Evolutionary conservation across 2,113 vertebrate genomes (phyloP).

Genomic region (Sceloporus tristichus): DNA sequence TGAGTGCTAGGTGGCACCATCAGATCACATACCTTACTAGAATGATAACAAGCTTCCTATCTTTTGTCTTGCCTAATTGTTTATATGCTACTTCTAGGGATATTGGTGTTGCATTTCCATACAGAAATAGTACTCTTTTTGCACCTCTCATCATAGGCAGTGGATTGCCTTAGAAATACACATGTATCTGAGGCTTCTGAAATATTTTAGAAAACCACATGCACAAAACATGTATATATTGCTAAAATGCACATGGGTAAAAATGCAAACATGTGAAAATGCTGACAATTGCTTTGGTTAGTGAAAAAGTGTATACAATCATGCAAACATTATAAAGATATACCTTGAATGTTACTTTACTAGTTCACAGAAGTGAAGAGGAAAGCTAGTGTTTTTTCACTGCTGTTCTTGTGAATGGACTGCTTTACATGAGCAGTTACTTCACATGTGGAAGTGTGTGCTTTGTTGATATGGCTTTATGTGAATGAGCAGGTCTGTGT

Average conservation of each 20-base stretch:
- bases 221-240: too few species aligned
- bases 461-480: neutral
- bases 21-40: constrained; percentile 1
- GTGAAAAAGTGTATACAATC: too few species aligned
- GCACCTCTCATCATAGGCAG: too few species aligned
- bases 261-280: too few species aligned
- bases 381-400: neutral
- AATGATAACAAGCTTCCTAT: neutral
- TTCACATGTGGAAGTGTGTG: neutral
- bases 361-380: neutral
- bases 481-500: neutral
- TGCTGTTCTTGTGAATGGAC: neutral
- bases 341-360: constrained; percentile 34
- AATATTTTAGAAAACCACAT: neutral
- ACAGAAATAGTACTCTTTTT: too few species aligned
- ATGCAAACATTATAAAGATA: neutral
- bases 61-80: neutral
- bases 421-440: neutral
- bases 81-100: fast-evolving
- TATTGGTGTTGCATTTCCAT: constrained; percentile 37
- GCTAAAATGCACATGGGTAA: too few species aligned
- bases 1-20: neutral
- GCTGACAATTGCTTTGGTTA: too few species aligned
- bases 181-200: neutral
- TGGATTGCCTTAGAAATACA: too few species aligned